Percentiles rank a stretch among this genome's conserved stretches.
phyloP scores from a whole-genome alignment of 2,797 vertebrate species.

The Bufotes viridis region DNA sequence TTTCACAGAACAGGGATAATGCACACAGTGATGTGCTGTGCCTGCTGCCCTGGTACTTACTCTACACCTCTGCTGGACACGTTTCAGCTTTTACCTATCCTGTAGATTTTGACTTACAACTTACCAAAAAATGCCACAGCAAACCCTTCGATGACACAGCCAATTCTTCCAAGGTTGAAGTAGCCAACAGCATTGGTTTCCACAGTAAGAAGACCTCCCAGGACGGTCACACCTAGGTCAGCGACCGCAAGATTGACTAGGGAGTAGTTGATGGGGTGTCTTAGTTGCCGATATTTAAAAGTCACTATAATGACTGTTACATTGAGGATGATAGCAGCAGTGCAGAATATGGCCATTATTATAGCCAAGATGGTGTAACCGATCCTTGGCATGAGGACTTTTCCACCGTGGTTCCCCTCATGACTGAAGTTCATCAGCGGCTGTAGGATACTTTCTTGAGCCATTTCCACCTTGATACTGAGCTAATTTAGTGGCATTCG shows the following conservation, averaged over 20 bases:
- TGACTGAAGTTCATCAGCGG: conserved; percentile 40
- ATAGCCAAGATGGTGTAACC: conserved; percentile 73
- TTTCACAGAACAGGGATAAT: too few species aligned
- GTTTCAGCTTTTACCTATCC: too few species aligned
- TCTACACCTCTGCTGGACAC: too few species aligned
- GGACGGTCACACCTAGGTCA: conserved; percentile 75
- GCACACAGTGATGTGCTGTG: too few species aligned
- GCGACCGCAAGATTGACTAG: conserved; percentile 78
- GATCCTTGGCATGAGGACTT: conserved; percentile 67
- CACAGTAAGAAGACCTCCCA: conserved; percentile 74
- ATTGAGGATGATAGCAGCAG: conserved; percentile 73
- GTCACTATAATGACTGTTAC: conserved; percentile 75
- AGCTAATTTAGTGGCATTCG: conserved; percentile 10
- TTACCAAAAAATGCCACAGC: conserved; percentile 76
- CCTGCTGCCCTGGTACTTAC: too few species aligned
- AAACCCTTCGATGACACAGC: conserved; percentile 78
- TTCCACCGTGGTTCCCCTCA: conserved; percentile 37
- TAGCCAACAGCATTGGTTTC: conserved; percentile 75
- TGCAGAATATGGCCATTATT: conserved; percentile 74
- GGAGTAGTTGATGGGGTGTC: conserved; percentile 76
- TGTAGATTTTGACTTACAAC: conserved; percentile 43
- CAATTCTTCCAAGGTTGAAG: conserved; percentile 75
- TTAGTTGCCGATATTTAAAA: conserved; percentile 75
- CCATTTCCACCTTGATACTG: conserved; percentile 39
- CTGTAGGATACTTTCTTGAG: not conserved